These are phyloP conservation scores for Agapornis canus DNA, from an alignment of 2,797 vertebrate genomes.

Conservation along the genomic window DNA sequence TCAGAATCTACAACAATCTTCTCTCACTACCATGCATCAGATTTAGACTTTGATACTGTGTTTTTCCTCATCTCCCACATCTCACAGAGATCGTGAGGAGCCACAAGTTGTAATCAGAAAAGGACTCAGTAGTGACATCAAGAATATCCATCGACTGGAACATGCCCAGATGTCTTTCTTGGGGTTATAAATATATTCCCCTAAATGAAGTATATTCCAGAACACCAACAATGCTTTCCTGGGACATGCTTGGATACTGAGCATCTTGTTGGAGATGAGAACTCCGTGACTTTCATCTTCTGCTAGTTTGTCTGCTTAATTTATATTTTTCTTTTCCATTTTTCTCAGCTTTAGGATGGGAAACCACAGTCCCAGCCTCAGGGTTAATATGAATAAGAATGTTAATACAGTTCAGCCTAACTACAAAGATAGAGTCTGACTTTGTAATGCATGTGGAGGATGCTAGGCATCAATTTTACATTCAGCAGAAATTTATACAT, in stretches of 20 bases:
- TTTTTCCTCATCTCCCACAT: background rate
- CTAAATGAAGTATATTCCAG: background rate
- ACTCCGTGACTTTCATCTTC: background rate
- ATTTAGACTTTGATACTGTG: background rate
- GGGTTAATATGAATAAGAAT: background rate
- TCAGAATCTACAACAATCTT: background rate
- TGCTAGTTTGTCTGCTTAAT: background rate
- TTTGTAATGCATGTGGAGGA: background rate
- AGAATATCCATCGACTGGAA: background rate
- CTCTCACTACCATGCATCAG: background rate
- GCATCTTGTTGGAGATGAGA: background rate
- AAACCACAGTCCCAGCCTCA: background rate
- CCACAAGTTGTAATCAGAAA: background rate
- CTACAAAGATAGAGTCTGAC: background rate
- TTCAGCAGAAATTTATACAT: background rate
- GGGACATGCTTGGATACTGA: fast-evolving
- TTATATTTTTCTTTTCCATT: background rate
- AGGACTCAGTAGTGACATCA: background rate
- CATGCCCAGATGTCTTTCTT: background rate
- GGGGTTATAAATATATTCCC: background rate
- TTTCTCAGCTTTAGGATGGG: background rate
- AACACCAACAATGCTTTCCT: background rate
- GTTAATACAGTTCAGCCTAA: background rate
- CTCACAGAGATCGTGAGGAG: background rate
- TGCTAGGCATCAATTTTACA: background rate